These are phyloP conservation scores for Orius insidiosus DNA, from an alignment of 1,140 invertebrate species.

Conservation along the genomic window DNA sequence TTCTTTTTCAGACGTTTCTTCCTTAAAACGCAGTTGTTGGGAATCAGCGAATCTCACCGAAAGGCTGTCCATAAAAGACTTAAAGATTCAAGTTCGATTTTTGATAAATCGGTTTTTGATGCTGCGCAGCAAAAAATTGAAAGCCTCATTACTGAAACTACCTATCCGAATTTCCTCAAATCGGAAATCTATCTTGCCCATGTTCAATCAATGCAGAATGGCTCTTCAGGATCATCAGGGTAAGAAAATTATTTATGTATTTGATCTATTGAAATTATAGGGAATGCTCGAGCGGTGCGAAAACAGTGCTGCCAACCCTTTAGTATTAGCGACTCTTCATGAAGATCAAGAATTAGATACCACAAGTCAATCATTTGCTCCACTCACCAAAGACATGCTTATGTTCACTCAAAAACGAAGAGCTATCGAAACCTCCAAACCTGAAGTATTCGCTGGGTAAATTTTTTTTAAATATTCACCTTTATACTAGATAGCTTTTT, in stretches of 20 bases:
- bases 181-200: conserved; percentile 81
- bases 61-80: conserved; percentile 44
- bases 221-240: conserved; percentile 6
- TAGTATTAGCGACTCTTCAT: conserved; percentile 53
- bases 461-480: conserved; percentile 22
- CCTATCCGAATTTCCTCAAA: conserved; percentile 77
- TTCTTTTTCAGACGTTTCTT: conserved; percentile 44
- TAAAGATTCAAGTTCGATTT: conserved; percentile 33
- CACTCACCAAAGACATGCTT: conserved; percentile 59
- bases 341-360: conserved; percentile 55
- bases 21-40: conserved; percentile 54
- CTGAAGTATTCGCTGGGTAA: conserved; percentile 52
- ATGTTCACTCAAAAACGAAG: conserved; percentile 54
- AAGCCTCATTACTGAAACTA: conserved; percentile 60
- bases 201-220: conserved; percentile 43
- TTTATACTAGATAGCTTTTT: background rate
- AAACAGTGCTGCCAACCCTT: background rate
- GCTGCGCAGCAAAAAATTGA: conserved; percentile 57
- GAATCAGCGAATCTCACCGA: conserved; percentile 59
- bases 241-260: background rate
- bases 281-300: background rate
- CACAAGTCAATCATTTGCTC: conserved; percentile 24
- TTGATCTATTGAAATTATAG: background rate
- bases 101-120: conserved; percentile 38
- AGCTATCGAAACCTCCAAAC: conserved; percentile 42